A percentile compares a stretch with the other conserved stretches of the same genome.
phyloP scores from a whole-genome alignment of 1,140 invertebrate species.

The Ceratina japonica region DNA sequence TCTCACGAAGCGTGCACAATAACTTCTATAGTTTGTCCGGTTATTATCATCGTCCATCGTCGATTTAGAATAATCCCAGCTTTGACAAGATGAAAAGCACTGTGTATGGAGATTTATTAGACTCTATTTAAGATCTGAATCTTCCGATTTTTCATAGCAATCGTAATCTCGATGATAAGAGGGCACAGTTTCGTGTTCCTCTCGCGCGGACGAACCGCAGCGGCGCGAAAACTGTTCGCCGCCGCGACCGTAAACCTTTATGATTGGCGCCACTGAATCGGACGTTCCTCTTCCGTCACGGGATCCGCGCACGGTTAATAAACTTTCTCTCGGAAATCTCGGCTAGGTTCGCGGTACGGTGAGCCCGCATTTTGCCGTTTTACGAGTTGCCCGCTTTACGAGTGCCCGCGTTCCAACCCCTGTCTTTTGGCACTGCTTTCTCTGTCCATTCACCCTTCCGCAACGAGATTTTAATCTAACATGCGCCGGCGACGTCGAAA shows the following conservation, averaged over 20 bases:
- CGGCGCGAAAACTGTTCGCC: conserved; percentile 9
- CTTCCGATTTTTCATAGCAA: too few species aligned
- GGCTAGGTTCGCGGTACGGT: conserved; percentile 8
- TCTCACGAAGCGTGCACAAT: neutral
- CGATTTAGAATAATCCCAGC: too few species aligned
- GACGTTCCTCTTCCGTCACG: conserved; percentile 27
- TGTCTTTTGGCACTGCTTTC: neutral
- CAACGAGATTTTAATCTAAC: conserved; percentile 60
- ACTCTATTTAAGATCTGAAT: too few species aligned
- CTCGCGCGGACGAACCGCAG: neutral
- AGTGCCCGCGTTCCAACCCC: conserved; percentile 29
- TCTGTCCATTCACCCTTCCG: neutral
- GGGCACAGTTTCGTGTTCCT: too few species aligned
- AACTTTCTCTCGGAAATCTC: conserved; percentile 38
- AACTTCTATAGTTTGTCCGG: neutral
- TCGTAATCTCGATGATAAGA: too few species aligned
- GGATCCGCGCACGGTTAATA: conserved; percentile 52
- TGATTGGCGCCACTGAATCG: conserved; percentile 38
- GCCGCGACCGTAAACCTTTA: conserved; percentile 43
- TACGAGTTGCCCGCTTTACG: conserved; percentile 44
- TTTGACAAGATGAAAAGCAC: too few species aligned
- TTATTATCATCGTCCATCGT: neutral
- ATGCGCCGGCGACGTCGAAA: conserved; percentile 46
- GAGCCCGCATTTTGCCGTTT: conserved; percentile 40
- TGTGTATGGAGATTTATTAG: too few species aligned